Base-by-base conservation (phyloP, 2,113 vertebrate genomes). In the Pseudopodoces humilis region DNA sequence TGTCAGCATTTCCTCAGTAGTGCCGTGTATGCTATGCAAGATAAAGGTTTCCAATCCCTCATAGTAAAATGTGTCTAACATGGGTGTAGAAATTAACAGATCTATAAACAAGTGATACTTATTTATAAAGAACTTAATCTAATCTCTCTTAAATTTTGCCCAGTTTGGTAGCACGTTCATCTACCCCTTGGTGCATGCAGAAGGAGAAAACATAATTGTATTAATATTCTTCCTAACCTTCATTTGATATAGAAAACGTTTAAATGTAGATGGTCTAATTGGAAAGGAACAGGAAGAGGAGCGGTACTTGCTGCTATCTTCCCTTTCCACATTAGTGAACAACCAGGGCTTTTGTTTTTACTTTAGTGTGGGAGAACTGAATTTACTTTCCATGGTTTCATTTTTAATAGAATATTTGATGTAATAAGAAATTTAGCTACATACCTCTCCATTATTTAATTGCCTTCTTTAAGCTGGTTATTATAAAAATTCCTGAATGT, bases 391-490 rank as follows among this genome's bases (percentile, higher is more conserved):
- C 46, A 35, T 74, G 55, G 49, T 80, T 92, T 78, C 43, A 74
- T 60, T 86, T 78, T 76, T 90, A 85, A 60, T 77, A 39, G 72
- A 80, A 50, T 76, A 83, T 77, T 93, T 39, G 35, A 24, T 83
- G 11, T 44, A 94, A 69, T 89, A 58, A 69, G 55, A 88, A 65
- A 62, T 59, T 74, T 90, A 93, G 75, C 67, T 92, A 21, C 43
- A 65, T 65, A 85, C 15, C 33, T 86, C 55, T 77, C 59, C 8
- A 23, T 88, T 92, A 80, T 59, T 90, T 72, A 77, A 58, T 83
- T 90, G 11, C 4, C 24, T 68, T 79, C 19, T 62, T 93, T 84
- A 90, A 94, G 56, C 43, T 84, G 60, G 23, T 70, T 94, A 60
- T 75, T 92, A 13, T 50, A 89, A 44, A 79, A 67, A 83, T 80